Percentiles rank a stretch among this genome's conserved stretches.
Evolutionary conservation across 2,888 invertebrate species (phyloP).

Genomic region (Arrhopalites spinosus): DNA sequence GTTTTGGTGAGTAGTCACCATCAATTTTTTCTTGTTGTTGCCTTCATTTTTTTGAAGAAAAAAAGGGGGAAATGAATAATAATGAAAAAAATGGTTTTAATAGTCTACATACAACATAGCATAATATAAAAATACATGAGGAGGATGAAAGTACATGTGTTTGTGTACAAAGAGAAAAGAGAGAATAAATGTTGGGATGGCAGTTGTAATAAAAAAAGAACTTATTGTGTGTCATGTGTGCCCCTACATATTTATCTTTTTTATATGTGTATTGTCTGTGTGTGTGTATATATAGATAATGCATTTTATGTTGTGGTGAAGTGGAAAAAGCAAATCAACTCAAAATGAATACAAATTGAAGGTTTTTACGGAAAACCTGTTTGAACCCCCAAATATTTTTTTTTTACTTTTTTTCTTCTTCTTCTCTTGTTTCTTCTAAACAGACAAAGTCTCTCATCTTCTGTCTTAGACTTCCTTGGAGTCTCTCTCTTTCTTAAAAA

Average conservation of each 20-base stretch:
- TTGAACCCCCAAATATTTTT: constrained; percentile 47
- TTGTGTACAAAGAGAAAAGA: background rate
- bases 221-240: constrained; percentile 17
- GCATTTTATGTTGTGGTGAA: constrained; percentile 30
- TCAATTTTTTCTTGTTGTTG: background rate
- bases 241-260: too few relatives aligned
- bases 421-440: constrained; percentile 34
- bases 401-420: constrained; percentile 3
- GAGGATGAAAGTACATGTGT: background rate
- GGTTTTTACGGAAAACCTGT: constrained; percentile 51
- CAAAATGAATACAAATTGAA: constrained; percentile 56
- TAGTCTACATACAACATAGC: too few relatives aligned
- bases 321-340: constrained; percentile 54
- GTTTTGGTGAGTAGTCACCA: background rate
- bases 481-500: background rate
- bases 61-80: constrained; percentile 12
- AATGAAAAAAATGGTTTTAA: too few relatives aligned
- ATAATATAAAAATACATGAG: too few relatives aligned
- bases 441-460: constrained; percentile 19
- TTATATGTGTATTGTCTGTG: background rate
- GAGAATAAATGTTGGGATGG: background rate
- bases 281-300: constrained; percentile 16
- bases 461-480: background rate
- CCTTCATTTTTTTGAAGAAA: too few relatives aligned
- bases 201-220: constrained; percentile 1